phyloP scores from a whole-genome alignment of 2,113 vertebrate species.

The Athene cunicularia region DNA sequence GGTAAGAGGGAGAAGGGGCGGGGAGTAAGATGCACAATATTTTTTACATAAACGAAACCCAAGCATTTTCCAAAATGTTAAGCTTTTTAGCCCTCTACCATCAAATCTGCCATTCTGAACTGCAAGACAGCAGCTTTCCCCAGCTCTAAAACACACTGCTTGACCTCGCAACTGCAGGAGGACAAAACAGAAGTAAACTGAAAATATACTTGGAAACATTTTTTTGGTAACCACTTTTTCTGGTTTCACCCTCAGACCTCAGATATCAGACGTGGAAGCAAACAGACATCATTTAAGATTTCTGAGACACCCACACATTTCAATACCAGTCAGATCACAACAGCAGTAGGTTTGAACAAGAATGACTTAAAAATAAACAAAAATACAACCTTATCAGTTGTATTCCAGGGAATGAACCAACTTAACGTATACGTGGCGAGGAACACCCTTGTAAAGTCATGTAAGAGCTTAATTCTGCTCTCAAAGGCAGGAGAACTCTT shows the following conservation, averaged over 20 bases:
- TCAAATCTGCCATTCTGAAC: not conserved
- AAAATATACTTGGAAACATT: not conserved
- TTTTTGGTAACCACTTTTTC: not conserved
- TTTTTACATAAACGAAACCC: not conserved
- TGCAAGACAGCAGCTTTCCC: not conserved
- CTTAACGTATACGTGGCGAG: not conserved
- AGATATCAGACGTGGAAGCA: not conserved
- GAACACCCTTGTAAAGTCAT: not conserved
- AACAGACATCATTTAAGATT: not conserved
- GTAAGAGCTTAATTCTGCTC: not conserved
- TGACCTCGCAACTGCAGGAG: not conserved
- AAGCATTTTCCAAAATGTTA: not conserved
- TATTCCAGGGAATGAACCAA: not conserved
- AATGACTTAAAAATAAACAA: not conserved
- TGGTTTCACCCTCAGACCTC: not conserved
- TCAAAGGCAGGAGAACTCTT: not conserved
- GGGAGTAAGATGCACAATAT: not conserved
- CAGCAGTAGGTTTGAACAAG: not conserved
- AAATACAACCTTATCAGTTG: not conserved
- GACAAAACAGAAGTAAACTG: slow-evolving; percentile 17
- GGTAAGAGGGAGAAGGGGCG: not conserved
- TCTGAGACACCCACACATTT: not conserved
- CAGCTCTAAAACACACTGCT: not conserved
- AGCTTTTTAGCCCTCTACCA: not conserved
- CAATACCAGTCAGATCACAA: not conserved